Evolutionary conservation across 1,140 invertebrate species (phyloP).

Genomic region (Centruroides sculpturatus): DNA sequence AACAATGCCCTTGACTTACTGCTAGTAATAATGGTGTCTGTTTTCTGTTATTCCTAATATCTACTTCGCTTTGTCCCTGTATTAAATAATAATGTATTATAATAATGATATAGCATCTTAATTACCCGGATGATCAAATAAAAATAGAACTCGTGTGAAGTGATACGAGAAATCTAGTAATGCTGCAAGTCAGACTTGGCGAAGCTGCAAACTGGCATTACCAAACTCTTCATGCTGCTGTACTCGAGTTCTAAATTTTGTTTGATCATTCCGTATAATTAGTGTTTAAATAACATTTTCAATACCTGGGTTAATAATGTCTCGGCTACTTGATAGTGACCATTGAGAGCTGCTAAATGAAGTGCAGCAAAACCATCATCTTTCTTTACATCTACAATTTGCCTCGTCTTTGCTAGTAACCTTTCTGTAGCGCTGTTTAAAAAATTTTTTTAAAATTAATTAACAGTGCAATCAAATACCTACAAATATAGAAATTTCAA

Average conservation of each 20-base stretch:
- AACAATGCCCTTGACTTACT: conserved; percentile 61
- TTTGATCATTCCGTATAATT: too few relatives aligned
- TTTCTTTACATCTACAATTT: conserved; percentile 71
- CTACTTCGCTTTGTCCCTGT: conserved; percentile 54
- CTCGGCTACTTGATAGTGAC: conserved; percentile 58
- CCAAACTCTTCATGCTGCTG: too few relatives aligned
- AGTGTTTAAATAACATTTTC: too few relatives aligned
- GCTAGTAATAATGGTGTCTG: conserved; percentile 70
- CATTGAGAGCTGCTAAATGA: conserved; percentile 71
- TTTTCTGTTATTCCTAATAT: conserved; percentile 65
- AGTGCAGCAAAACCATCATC: conserved; percentile 79
- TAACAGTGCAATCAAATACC: background rate
- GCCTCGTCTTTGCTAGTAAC: conserved; percentile 48
- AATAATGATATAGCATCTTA: too few relatives aligned
- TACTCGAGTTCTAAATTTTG: too few relatives aligned
- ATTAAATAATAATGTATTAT: conserved; percentile 2
- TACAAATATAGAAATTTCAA: too few relatives aligned
- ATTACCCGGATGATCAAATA: too few relatives aligned
- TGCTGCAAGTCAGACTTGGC: too few relatives aligned
- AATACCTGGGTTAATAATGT: conserved; percentile 36
- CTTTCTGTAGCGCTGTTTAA: conserved; percentile 48
- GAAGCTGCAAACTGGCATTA: too few relatives aligned
- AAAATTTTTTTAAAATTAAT: background rate
- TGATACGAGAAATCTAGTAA: too few relatives aligned
- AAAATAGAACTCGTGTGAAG: too few relatives aligned